Evolutionary conservation across 2,113 vertebrate species (phyloP), one percentile per base, ranked within the genome.

Genomic region (Gorsachius goisagi): DNA sequence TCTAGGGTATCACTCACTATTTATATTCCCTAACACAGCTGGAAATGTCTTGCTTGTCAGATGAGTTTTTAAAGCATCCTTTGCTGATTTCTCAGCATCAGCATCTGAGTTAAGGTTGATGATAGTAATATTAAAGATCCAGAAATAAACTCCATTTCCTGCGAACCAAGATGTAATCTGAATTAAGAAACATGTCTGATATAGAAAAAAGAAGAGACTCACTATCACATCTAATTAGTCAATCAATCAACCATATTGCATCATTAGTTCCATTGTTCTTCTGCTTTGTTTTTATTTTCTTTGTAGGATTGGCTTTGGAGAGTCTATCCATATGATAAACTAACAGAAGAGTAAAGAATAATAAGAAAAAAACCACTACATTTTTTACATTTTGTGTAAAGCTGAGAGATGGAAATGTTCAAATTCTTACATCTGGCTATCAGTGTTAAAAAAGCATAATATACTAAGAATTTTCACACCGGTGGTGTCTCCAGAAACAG

Each of bases 21-120:
- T 88, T 85, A 33, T 88, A 88, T 81, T 95, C 60, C 22, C 33
- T 85, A 84, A 81, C 28, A 69, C 33, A 90, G 60, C n/a, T 91
- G 58, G 53, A 94, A 91, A 50, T 37, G 15, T 88, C 87, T 91
- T 94, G 22, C 67, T 94, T 90, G 53, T 94, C 93, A 69, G 22
- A 75, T 3, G 20, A 94, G 39, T 50, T 86, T 75, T 88, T 93
- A 69, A 79, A 85, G 41, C 33, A 83, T 53, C 50, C 28, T 85
- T 85, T 85, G 52, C 53, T 90, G 62, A 79, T 76, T 93, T 85
- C 71, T 85, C 41, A 88, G 8, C 15, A 64, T 72, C 22, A 58
- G 8, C 27, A 72, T 81, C 19, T 69, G 27, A 85, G 11, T 74
- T 84, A 78, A 55, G 9, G 11, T 56, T 90, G 50, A 58, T 83